Conservation (phyloP, 2,888 invertebrate genomes). For the Oligia fasciuncula region DNA sequence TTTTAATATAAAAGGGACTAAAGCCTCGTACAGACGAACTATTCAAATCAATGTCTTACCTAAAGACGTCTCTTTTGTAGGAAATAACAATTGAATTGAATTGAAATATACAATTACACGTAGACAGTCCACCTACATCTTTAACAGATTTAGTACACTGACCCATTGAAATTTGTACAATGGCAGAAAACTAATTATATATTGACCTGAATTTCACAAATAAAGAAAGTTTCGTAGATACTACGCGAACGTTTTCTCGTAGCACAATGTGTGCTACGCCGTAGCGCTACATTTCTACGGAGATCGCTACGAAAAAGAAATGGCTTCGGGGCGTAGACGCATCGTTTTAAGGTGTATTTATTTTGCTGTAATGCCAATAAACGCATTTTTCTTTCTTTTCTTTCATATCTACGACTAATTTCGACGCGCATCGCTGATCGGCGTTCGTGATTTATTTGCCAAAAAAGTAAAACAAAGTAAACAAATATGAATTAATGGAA, state of each 20-base stretch:
- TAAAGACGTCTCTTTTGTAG: not conserved
- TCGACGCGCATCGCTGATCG: not conserved
- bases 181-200: not conserved
- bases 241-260: not conserved
- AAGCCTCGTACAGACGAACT: constrained; percentile 16
- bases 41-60: not conserved
- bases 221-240: constrained; percentile 1
- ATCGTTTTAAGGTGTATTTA: too few relatives aligned
- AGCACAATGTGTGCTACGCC: constrained; percentile 26
- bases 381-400: too few relatives aligned
- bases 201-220: not conserved
- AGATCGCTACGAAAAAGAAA: constrained; percentile 28
- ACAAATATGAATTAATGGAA: too few relatives aligned
- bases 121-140: not conserved
- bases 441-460: too few relatives aligned
- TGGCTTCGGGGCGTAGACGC: constrained; percentile 13
- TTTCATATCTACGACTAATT: not conserved
- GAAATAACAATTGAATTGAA: not conserved
- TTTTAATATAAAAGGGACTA: constrained; percentile 33
- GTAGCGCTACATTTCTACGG: constrained; percentile 14
- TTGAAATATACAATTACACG: not conserved
- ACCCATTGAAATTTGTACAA: too few relatives aligned
- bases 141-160: not conserved
- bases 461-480: too few relatives aligned
- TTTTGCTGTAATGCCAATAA: too few relatives aligned